Evolutionary conservation across 2,113 vertebrate genomes (phyloP).

Genomic region (Halcyon senegalensis): DNA sequence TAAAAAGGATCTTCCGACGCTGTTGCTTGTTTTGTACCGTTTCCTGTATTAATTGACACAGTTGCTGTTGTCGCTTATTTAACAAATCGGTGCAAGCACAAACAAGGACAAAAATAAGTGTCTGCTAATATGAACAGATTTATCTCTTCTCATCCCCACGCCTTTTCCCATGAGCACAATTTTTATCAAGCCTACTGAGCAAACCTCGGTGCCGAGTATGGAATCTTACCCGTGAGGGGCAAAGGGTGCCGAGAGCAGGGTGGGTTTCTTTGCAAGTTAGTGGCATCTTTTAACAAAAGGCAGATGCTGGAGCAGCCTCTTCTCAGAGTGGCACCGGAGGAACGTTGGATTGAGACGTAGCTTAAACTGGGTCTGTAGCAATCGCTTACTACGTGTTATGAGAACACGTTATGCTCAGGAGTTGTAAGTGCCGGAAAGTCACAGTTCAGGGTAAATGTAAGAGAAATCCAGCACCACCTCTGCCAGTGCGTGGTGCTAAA

Average conservation of each 20-base stretch:
- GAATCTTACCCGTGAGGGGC: not conserved
- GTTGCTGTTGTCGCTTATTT: slow-evolving; percentile 59
- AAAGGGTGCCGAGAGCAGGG: not conserved
- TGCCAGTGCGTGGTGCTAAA: not conserved
- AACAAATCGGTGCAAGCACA: slow-evolving; percentile 53
- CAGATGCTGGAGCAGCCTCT: not conserved
- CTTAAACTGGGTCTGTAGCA: not conserved
- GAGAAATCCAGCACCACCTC: not conserved
- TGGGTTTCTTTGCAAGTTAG: rapidly evolving
- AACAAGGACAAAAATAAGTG: slow-evolving; percentile 65
- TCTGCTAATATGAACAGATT: slow-evolving; percentile 57
- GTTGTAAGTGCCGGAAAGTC: not conserved
- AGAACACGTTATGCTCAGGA: rapidly evolving
- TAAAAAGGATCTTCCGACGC: not conserved
- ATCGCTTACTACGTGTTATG: rapidly evolving
- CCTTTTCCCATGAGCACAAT: not conserved
- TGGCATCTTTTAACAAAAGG: not conserved
- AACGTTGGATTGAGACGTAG: not conserved
- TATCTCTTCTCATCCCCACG: slow-evolving; percentile 38
- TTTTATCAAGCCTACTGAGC: not conserved
- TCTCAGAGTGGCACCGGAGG: not conserved
- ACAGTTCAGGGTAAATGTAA: not conserved
- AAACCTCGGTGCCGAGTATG: not conserved
- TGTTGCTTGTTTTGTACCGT: not conserved
- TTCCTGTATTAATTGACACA: slow-evolving; percentile 50